phyloP scores from a whole-genome alignment of 2,113 vertebrate genomes.

The Podarcis cretensis region DNA sequence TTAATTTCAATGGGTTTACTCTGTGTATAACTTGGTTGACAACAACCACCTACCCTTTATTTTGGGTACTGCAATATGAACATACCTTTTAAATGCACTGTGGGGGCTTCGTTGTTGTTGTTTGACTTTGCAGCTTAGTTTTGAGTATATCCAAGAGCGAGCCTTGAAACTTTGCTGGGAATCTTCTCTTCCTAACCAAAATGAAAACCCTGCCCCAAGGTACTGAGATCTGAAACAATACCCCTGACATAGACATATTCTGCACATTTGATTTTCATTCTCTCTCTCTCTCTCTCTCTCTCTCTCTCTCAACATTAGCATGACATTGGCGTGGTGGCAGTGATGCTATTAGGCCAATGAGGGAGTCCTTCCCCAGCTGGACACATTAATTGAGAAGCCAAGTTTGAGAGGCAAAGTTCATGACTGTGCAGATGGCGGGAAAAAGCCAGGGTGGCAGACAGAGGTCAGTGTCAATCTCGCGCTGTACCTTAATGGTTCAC shows the following conservation, averaged over 20 bases:
- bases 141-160: neutral
- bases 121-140: neutral
- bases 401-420: conserved; percentile 95
- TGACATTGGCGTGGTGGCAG: conserved; percentile 81
- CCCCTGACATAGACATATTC: neutral
- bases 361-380: conserved; percentile 94
- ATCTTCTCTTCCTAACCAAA: neutral
- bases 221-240: neutral
- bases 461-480: conserved; percentile 91
- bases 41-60: too few species aligned
- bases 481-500: conserved; percentile 86
- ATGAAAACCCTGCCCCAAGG: neutral
- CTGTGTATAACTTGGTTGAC: too few species aligned
- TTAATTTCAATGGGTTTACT: too few species aligned
- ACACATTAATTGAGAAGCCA: conserved; percentile 98
- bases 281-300: neutral
- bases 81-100: neutral
- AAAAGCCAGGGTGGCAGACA: conserved; percentile 84
- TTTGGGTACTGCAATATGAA: too few species aligned
- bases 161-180: neutral
- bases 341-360: conserved; percentile 92
- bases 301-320: conserved; percentile 81
- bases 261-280: neutral
- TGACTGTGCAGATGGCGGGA: conserved; percentile 92
- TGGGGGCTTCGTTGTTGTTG: neutral